Evolutionary conservation across 2,113 vertebrate genomes (phyloP).

Genomic region (Spilogale gracilis): DNA sequence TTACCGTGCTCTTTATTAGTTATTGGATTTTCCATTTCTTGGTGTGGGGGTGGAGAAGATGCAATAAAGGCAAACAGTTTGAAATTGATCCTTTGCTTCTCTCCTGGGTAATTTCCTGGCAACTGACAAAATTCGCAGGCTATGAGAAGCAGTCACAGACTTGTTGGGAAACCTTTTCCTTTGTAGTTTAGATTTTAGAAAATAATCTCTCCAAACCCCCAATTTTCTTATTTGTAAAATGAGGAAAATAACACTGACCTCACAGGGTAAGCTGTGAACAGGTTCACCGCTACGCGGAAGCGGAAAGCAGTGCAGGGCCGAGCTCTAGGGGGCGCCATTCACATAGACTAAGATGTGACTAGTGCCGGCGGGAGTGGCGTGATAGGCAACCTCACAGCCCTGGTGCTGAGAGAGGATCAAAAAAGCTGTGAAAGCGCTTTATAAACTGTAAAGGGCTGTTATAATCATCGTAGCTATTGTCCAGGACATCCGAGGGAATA

Average conservation of each 20-base stretch:
- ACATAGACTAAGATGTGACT: fast-evolving
- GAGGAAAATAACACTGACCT: constrained; percentile 2
- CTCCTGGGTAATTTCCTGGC: constrained; percentile 76
- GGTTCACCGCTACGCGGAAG: neutral
- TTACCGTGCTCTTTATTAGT: constrained; percentile 76
- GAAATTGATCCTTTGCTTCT: constrained; percentile 75
- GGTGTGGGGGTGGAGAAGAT: constrained; percentile 52
- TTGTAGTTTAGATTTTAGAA: constrained; percentile 24
- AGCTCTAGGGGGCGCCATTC: neutral
- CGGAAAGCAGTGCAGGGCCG: fast-evolving
- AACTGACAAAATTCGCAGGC: constrained; percentile 66
- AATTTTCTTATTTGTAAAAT: constrained; percentile 50
- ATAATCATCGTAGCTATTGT: neutral
- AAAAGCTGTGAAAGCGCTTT: neutral
- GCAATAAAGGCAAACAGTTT: constrained; percentile 77
- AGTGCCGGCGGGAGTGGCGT: fast-evolving
- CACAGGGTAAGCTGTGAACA: neutral
- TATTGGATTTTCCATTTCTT: constrained; percentile 83
- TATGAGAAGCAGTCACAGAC: neutral
- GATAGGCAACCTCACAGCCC: neutral
- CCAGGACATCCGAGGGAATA: neutral
- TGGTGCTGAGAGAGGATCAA: neutral
- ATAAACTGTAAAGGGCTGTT: neutral
- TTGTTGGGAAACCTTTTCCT: constrained; percentile 37
- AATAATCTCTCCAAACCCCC: neutral